Percentiles rank a stretch among this genome's conserved stretches.
phyloP scores from a whole-genome alignment of 2,797 vertebrate species.

The Varecia variegata region DNA sequence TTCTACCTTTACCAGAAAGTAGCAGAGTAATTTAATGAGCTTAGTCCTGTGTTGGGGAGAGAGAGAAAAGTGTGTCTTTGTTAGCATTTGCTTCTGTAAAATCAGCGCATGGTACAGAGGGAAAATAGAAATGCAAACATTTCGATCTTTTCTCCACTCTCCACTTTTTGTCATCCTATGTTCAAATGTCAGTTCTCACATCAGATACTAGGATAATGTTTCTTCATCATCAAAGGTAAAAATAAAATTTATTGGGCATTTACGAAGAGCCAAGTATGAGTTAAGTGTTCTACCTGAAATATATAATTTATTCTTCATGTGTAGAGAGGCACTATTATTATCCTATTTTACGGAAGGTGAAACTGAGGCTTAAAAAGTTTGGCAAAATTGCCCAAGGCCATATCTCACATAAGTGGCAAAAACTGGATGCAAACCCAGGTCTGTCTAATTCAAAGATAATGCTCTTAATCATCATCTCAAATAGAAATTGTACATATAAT shows the following conservation, averaged over 20 bases:
- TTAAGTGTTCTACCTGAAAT: conserved; percentile 29
- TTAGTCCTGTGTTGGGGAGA: not conserved
- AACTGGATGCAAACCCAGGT: not conserved
- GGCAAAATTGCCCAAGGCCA: not conserved
- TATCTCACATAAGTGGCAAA: not conserved
- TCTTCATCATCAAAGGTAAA: conserved; percentile 40
- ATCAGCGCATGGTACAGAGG: not conserved
- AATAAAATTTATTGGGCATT: not conserved
- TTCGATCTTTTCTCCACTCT: not conserved
- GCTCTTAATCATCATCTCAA: not conserved
- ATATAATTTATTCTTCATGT: conserved; percentile 31
- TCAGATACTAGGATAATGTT: not conserved
- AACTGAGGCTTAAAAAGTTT: conserved; percentile 21
- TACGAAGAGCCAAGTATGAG: not conserved
- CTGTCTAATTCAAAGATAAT: not conserved
- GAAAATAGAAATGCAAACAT: not conserved
- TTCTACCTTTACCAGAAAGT: not conserved
- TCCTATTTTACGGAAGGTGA: conserved; percentile 23
- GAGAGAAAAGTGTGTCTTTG: not conserved
- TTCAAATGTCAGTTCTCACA: conserved; percentile 5
- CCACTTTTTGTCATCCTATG: not conserved
- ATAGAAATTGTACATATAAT: not conserved
- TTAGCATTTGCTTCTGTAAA: conserved; percentile 25
- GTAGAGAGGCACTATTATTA: conserved; percentile 40
- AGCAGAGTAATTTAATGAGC: not conserved